Conservation (phyloP, 2,888 invertebrate genomes). For the Zygothrica quintamaculata region DNA sequence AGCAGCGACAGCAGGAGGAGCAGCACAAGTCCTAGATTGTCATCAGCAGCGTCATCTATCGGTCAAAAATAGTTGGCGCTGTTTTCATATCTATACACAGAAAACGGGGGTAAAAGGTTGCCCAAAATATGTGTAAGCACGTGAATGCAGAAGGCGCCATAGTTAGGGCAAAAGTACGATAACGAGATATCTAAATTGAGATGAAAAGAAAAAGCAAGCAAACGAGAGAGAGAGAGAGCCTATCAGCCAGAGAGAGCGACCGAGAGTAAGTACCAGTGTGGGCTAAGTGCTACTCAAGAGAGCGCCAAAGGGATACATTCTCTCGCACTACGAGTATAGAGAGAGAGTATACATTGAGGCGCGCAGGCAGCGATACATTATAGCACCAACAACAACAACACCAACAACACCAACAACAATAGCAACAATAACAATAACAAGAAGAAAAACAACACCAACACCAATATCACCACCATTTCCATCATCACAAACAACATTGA, state of each 20-base stretch:
- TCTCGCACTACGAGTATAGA: constrained; percentile 13
- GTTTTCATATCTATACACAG: constrained; percentile 19
- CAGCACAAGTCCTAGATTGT: constrained; percentile 1
- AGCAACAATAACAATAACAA: too few species aligned
- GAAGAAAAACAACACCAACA: constrained; percentile 8
- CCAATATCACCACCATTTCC: constrained; percentile 32
- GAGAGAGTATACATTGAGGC: constrained; percentile 26
- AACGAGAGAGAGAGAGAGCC: constrained; percentile 12
- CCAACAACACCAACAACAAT: constrained; percentile 6
- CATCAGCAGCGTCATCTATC: constrained; percentile 50
- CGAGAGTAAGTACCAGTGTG: not conserved
- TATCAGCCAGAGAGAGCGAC: not conserved
- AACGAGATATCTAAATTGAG: constrained; percentile 34
- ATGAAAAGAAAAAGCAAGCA: constrained; percentile 9
- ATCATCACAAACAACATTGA: constrained; percentile 5
- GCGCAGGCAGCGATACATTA: constrained; percentile 34
- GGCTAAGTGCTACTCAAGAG: constrained; percentile 17
- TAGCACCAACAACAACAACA: constrained; percentile 19
- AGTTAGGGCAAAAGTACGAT: constrained; percentile 57
- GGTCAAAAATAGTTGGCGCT: constrained; percentile 37
- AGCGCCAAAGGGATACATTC: constrained; percentile 7
- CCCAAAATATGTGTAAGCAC: constrained; percentile 50
- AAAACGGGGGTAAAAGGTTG: constrained; percentile 36
- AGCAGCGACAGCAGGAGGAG: too few species aligned
- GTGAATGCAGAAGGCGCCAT: constrained; percentile 44